phyloP scores from a whole-genome alignment of 1,140 invertebrate genomes.

The Ceratosolen fusciceps region DNA sequence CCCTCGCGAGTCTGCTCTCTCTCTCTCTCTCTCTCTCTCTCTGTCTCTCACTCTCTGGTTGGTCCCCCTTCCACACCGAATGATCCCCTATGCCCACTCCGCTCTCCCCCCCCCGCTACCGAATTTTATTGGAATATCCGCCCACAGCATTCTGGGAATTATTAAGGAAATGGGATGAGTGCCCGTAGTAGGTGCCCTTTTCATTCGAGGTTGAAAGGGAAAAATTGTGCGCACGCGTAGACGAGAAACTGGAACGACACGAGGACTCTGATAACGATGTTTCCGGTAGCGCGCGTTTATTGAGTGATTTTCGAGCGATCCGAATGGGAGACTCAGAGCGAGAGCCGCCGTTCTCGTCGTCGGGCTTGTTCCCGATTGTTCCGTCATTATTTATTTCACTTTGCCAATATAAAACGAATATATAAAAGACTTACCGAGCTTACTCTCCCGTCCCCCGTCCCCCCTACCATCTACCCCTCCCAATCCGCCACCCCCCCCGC shows the following conservation, averaged over 20 bases:
- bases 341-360: too few species aligned
- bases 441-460: not conserved
- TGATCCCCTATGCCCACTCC: too few species aligned
- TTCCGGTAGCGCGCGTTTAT: conserved; percentile 16
- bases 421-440: too few species aligned
- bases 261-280: conserved; percentile 5
- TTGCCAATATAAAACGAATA: not conserved
- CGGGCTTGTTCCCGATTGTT: not conserved
- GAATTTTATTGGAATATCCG: conserved; percentile 71
- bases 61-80: too few species aligned
- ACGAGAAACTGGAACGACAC: conserved; percentile 27
- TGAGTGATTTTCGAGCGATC: conserved; percentile 12
- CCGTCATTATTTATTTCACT: conserved; percentile 22
- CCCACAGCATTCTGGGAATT: conserved; percentile 71
- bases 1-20: conserved; percentile 32
- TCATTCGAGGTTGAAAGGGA: conserved; percentile 37
- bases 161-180: conserved; percentile 70
- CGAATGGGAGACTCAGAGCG: not conserved
- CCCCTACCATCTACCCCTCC: not conserved
- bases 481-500: not conserved
- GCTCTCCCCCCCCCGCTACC: conserved; percentile 57
- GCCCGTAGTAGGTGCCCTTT: conserved; percentile 57
- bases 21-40: not conserved
- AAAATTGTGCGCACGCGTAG: conserved; percentile 15
- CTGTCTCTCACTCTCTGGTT: not conserved